A percentile compares a stretch with the other conserved stretches of the same genome.
These are phyloP conservation scores for Philaenus spumarius DNA, from an alignment of 1,140 invertebrate genomes.

Conservation along the genomic window DNA sequence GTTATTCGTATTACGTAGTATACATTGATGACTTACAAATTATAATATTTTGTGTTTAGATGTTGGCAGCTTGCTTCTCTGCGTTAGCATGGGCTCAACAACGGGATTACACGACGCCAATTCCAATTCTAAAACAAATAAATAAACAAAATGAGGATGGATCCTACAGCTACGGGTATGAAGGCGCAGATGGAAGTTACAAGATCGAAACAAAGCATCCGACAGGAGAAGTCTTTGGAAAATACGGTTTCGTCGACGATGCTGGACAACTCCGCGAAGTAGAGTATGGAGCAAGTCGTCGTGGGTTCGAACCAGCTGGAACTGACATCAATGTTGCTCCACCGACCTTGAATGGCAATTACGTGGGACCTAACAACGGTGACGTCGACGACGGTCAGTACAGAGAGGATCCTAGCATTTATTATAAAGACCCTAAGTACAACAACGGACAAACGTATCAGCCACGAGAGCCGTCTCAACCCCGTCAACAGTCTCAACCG, in stretches of 20 bases:
- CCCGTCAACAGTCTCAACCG: slow-evolving; percentile 4
- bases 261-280: slow-evolving; percentile 59
- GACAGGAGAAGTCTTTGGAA: slow-evolving; percentile 73
- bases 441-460: slow-evolving; percentile 44
- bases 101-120: slow-evolving; percentile 48
- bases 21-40: too few species aligned
- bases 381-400: slow-evolving; percentile 72
- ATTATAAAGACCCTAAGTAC: slow-evolving; percentile 64
- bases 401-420: slow-evolving; percentile 69
- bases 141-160: slow-evolving; percentile 76
- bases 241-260: slow-evolving; percentile 77
- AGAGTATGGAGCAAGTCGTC: slow-evolving; percentile 67
- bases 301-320: slow-evolving; percentile 68
- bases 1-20: too few species aligned
- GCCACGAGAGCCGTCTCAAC: slow-evolving; percentile 30
- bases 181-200: slow-evolving; percentile 83
- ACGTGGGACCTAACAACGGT: slow-evolving; percentile 40
- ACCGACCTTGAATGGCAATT: slow-evolving; percentile 46
- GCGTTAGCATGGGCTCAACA: slow-evolving; percentile 29
- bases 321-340: slow-evolving; percentile 73
- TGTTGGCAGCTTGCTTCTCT: slow-evolving; percentile 30
- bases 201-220: slow-evolving; percentile 86
- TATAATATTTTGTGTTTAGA: slow-evolving; percentile 26
- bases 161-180: slow-evolving; percentile 81
- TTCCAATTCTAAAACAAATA: slow-evolving; percentile 63